These are phyloP conservation scores for Rutpela maculata DNA, from an alignment of 2,888 invertebrate genomes.

Conservation along the genomic window DNA sequence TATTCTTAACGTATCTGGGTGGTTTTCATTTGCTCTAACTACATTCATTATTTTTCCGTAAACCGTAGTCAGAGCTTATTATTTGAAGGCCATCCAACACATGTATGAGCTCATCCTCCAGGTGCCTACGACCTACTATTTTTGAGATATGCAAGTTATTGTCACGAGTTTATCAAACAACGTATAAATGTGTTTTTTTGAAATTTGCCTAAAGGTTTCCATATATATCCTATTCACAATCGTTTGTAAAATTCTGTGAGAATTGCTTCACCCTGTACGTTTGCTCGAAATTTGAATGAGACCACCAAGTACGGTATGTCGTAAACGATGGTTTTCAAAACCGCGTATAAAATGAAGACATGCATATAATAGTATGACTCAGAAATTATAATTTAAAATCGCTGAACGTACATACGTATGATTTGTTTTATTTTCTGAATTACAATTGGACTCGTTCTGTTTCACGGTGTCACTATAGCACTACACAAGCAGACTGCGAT, in stretches of 20 bases:
- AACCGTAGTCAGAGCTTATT: too few relatives aligned
- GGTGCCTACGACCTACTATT: too few relatives aligned
- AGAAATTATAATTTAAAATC: slow-evolving; percentile 31
- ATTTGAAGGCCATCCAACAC: too few relatives aligned
- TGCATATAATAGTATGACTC: slow-evolving; percentile 6
- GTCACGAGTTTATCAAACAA: too few relatives aligned
- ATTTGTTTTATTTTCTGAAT: slow-evolving; percentile 32
- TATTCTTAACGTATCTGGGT: too few relatives aligned
- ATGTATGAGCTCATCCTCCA: too few relatives aligned
- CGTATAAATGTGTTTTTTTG: too few relatives aligned
- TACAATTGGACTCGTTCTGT: slow-evolving; percentile 13
- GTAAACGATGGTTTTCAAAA: background rate
- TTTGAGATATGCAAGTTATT: too few relatives aligned
- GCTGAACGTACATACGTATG: slow-evolving; percentile 2
- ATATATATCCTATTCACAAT: too few relatives aligned
- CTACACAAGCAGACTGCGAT: background rate
- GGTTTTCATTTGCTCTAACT: too few relatives aligned
- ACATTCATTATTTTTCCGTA: too few relatives aligned
- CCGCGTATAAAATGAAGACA: slow-evolving; percentile 12
- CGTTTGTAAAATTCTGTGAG: background rate
- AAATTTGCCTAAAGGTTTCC: too few relatives aligned
- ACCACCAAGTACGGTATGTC: slow-evolving; percentile 9
- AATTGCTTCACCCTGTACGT: slow-evolving; percentile 8
- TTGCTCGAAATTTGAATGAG: background rate
- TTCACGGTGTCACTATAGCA: slow-evolving; percentile 18